Conservation (phyloP, 2,113 vertebrate genomes). For the Lampris incognitus region DNA sequence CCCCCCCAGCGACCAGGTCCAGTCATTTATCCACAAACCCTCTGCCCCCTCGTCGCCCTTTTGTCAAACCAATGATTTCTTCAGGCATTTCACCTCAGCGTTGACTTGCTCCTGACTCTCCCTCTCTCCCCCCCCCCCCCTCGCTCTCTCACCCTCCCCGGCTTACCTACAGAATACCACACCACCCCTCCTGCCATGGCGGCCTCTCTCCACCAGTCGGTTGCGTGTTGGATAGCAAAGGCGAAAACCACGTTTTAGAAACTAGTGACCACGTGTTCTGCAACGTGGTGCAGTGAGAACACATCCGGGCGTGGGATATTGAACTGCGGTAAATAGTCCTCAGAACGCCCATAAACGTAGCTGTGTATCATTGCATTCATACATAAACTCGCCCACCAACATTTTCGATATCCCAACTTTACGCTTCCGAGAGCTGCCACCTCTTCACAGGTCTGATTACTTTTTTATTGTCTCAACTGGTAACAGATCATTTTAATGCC, state of each 20-base stretch:
- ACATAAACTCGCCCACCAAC: no score
- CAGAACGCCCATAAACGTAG: background rate
- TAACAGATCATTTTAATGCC: no score
- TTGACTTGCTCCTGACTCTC: conserved; percentile 52
- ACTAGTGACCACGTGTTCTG: background rate
- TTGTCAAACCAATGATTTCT: conserved; percentile 83
- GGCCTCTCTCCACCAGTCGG: conserved; percentile 31
- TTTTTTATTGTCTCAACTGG: no score
- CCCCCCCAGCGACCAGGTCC: conserved; percentile 65
- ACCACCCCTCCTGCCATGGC: conserved; percentile 32
- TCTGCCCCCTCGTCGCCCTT: conserved; percentile 82
- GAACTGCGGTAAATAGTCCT: background rate
- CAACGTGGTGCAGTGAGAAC: background rate
- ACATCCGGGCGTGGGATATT: background rate
- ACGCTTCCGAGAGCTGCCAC: no score
- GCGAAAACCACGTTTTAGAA: background rate
- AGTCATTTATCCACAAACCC: conserved; percentile 76
- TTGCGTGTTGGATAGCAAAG: conserved; percentile 12
- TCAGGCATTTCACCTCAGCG: conserved; percentile 77
- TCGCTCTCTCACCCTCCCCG: conserved; percentile 44
- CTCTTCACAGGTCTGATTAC: no score
- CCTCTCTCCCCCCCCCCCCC: conserved; percentile 25
- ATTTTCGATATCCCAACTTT: no score
- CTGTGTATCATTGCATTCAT: no score
- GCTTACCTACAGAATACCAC: conserved; percentile 50